Evolutionary conservation across 2,797 vertebrate genomes (phyloP), one percentile per base, ranked within the genome.

Genomic region (Enteromius afrohamiltoni): DNA sequence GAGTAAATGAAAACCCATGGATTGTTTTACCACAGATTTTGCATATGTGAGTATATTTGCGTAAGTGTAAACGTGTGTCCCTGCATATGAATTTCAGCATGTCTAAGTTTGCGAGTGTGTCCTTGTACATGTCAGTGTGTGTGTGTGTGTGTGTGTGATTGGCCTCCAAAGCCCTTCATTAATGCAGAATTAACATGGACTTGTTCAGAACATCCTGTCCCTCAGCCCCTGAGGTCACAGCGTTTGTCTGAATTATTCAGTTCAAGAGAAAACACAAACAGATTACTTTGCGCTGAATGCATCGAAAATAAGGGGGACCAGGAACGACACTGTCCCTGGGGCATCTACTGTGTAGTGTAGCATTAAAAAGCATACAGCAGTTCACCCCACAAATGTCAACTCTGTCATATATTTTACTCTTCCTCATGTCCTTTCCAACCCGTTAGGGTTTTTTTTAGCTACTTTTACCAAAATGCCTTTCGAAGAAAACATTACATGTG

Each of bases 121-220:
- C 60, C 75, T 53, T 60, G 49, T 45, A 37, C 19, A 19, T 65
- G 77, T 75, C 53, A 7, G 23, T 11, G 11, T 45, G 9, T 42
- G 9, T 42, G 40, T 42, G 40, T 42, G 42, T 58, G 69, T 47
- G 68, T 76, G 62, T 77, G 5, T 71, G 17, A 65, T 65, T 83
- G 80, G 80, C 80, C 76, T 69, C 51, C 29, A 26, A 14, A 68
- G 49, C 11, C 80, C 68, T 78, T 79, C 75, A 68, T 86, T 74
- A 86, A 69, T 73, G 70, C 73, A 79, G 34, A 80, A 79, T 51
- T 76, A 83, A 80, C 82, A 78, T 77, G 70, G 62, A 75, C 17
- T 75, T 79, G 78, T 75, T 86, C 78, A 62, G 58, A 83, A 75
- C 80, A 86, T 79, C 70, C 76, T 74, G 69, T 74, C 42, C 34